Evolutionary conservation across 2,888 invertebrate species (phyloP), one percentile per base, ranked within the genome.

Genomic region (Lycaena phlaeas): DNA sequence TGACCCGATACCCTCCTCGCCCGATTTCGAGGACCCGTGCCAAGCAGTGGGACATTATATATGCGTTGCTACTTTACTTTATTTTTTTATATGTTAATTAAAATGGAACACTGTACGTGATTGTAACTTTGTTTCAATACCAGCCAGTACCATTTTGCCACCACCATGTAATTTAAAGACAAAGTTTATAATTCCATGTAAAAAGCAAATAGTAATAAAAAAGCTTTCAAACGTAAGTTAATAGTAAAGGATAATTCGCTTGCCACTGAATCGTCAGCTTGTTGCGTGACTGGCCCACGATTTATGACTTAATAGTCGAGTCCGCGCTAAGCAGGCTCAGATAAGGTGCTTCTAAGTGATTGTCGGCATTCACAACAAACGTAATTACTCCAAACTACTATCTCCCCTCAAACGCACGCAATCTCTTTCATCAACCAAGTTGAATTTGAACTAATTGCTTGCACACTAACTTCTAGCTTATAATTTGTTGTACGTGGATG

Each of bases 341-440:
- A 82, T 82, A 82, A 84, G 82, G 75, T 68, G 73, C 70, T 68
- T 76, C 75, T 84, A 82, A 82, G 81, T 84, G 82, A 84, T 81
- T 82, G 82, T 82, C 81, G 82, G 79, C 72, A 65, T 72, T 79
- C 81, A 79, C 81, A 81, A 82, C 82, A 81, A 81, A 78, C 75
- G 81, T 82, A 84, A 84, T 82, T 81, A 81, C 76, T 82, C 78
- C 64, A 75, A 82, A 79, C 79, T 77, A 65, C 71, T 82, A 81
- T 81, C 81, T 79, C 60, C 59, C 63, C 53, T 64, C 50, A 53
- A 54, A 57, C 60, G 69, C 82, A 84, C 82, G 82, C 82, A 75
- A 82, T 78, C 71, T 69, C 63, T 71, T 69, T 72, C 73, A 71
- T 68, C 68, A 68, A 58, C 60, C 60, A 58, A 66, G 69, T 75